These are phyloP conservation scores for Chalcosyrphus nemorum DNA, from an alignment of 2,888 invertebrate genomes.

Conservation along the genomic window DNA sequence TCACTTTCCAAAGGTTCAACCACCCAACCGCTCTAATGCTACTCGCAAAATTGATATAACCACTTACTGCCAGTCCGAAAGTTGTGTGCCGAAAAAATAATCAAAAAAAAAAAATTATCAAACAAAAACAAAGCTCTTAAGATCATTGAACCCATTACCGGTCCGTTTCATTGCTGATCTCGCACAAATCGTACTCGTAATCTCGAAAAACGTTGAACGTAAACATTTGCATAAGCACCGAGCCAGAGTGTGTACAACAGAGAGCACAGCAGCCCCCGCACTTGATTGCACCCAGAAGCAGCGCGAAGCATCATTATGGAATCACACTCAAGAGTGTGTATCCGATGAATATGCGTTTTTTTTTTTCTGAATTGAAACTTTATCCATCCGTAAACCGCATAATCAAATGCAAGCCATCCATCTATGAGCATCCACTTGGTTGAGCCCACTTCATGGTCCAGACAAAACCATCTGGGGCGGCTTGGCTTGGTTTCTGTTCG, in stretches of 20 bases:
- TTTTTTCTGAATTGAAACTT: conserved; percentile 40
- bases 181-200: conserved; percentile 45
- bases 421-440: conserved; percentile 34
- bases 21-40: not conserved
- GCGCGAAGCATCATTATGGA: not conserved
- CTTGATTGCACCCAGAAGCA: not conserved
- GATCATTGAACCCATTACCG: conserved; percentile 48
- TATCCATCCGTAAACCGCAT: conserved; percentile 25
- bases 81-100: not conserved
- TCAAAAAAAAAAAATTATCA: conserved; percentile 17
- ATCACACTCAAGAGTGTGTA: not conserved
- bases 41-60: not conserved
- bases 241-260: not conserved
- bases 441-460: conserved; percentile 10
- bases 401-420: conserved; percentile 38
- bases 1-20: not conserved
- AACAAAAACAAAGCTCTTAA: conserved; percentile 2
- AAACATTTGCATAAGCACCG: conserved; percentile 44
- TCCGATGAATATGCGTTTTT: conserved; percentile 3
- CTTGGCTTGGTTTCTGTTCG: no score
- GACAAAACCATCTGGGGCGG: not conserved
- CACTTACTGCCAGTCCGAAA: not conserved
- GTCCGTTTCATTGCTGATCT: conserved; percentile 28
- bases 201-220: conserved; percentile 28
- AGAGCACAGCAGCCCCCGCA: conserved; percentile 2